Base-by-base conservation (phyloP, 2,888 invertebrate species). In the Deilephila porcellus region DNA sequence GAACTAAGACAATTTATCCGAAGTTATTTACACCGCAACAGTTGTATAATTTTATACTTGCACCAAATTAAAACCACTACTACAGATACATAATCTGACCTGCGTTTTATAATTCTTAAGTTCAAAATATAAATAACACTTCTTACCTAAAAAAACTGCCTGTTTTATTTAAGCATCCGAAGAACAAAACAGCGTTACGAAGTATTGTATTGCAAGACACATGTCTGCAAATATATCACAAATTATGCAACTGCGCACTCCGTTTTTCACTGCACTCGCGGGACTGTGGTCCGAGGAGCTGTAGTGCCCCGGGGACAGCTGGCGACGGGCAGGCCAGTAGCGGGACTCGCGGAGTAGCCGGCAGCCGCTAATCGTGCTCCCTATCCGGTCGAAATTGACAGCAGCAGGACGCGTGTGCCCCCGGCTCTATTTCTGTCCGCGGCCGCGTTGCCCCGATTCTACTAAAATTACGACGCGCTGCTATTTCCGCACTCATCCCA, bases 391-490 rank as follows among this genome's bases (percentile, higher is more conserved):
- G 91, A 92, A 93, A 93, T 94, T 93, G 92, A 89, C 93, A 91
- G 92, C 85, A 89, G 84, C 86, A 89, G 91, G 90, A 90, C 90
- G 91, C 91, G 88, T 87, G 90, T 88, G 88, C 91, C 86, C 86
- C 90, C 90, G 87, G 78, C 90, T 88, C 93, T 94, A 94, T 94
- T 94, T 94, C 90, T 87, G 92, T 92, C 87, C 90, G 91, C 90
- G 94, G 89, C 93, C 92, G 93, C 86, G 92, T 94, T 94, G 94
- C 94, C 94, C 94, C 91, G 94, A 93, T 94, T 94, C 89, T 90
- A 94, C 93, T 94, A 93, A 94, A 94, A 94, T 94, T 94, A 94
- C 92, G 90, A 90, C 91, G 90, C 88, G 89, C 80, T 85, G 92
- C 93, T 94, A 94, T 94, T 94, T 94, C 94, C 94, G 94, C 93